Conservation (phyloP, 2,113 vertebrate genomes). For the Thunnus thynnus region DNA sequence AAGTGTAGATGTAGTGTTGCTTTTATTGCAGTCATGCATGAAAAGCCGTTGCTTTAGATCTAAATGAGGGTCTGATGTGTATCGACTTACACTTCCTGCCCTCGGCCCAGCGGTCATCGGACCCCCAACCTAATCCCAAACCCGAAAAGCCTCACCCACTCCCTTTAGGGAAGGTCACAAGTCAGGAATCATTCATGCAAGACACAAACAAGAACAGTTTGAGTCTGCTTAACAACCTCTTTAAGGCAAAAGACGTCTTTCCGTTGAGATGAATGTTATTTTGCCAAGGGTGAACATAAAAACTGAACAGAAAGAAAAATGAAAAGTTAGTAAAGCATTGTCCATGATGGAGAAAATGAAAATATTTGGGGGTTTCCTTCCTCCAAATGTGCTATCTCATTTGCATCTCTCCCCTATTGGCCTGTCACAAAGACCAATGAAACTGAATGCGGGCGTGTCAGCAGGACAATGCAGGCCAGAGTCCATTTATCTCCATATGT, state of each 20-base stretch:
- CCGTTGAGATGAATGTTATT: neutral
- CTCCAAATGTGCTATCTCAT: slow-evolving; percentile 45
- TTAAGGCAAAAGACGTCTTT: neutral
- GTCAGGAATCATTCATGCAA: slow-evolving; percentile 69
- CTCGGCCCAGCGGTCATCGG: slow-evolving; percentile 62
- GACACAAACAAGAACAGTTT: slow-evolving; percentile 44
- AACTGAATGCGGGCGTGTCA: slow-evolving; percentile 73
- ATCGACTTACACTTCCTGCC: slow-evolving; percentile 79
- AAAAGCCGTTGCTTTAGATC: slow-evolving; percentile 74
- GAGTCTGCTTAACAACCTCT: neutral
- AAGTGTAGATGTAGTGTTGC: slow-evolving; percentile 63
- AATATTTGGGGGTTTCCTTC: slow-evolving; percentile 28
- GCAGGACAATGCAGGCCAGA: slow-evolving; percentile 74
- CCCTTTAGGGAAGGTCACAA: slow-evolving; percentile 65
- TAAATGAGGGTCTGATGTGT: slow-evolving; percentile 74
- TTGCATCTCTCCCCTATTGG: slow-evolving; percentile 72
- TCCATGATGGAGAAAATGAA: slow-evolving; percentile 35
- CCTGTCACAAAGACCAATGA: slow-evolving; percentile 76
- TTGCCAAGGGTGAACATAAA: neutral
- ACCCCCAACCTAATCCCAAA: slow-evolving; percentile 62
- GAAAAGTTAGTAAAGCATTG: neutral
- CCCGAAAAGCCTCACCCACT: slow-evolving; percentile 43
- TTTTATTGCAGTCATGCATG: slow-evolving; percentile 73
- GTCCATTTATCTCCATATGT: slow-evolving; percentile 83
- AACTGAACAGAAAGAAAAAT: slow-evolving; percentile 8